Evolutionary conservation across 2,888 invertebrate species (phyloP).

Genomic region (Sinodicranocentrus sp.): DNA sequence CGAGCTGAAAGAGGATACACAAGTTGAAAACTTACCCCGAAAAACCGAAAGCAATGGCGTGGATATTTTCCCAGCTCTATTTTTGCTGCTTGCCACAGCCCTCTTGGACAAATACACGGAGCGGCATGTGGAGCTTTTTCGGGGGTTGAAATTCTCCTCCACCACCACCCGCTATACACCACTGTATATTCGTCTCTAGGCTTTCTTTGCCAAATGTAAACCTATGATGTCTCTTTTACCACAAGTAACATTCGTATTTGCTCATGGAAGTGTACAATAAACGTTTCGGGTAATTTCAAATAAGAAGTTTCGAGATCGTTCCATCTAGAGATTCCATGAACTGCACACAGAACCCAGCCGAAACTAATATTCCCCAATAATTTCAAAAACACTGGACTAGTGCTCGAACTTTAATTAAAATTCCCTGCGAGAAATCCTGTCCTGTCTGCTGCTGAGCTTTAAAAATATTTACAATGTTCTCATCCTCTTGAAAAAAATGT

Average conservation of each 20-base stretch:
- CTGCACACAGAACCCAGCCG: too few species aligned
- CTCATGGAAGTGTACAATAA: too few species aligned
- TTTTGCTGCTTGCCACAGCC: neutral
- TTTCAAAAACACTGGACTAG: too few species aligned
- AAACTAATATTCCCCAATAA: too few species aligned
- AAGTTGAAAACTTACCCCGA: constrained; percentile 22
- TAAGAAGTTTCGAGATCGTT: too few species aligned
- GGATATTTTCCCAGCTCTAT: too few species aligned
- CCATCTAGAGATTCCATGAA: too few species aligned
- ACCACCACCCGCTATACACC: constrained; percentile 11
- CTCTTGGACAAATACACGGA: neutral
- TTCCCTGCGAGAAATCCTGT: neutral
- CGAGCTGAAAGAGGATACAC: neutral
- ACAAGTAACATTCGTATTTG: too few species aligned
- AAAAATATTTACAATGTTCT: neutral
- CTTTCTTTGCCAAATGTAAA: too few species aligned
- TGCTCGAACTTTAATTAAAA: neutral
- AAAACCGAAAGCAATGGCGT: constrained; percentile 21
- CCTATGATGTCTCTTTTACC: too few species aligned
- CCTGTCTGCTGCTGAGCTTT: neutral
- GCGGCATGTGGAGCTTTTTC: neutral
- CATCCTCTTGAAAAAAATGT: neutral
- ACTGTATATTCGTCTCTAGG: too few species aligned
- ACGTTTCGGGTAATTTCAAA: too few species aligned
- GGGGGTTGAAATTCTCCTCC: constrained; percentile 14